These are phyloP conservation scores for Oscheius myriophilus DNA, from an alignment of 2,888 invertebrate genomes.

Conservation along the genomic window DNA sequence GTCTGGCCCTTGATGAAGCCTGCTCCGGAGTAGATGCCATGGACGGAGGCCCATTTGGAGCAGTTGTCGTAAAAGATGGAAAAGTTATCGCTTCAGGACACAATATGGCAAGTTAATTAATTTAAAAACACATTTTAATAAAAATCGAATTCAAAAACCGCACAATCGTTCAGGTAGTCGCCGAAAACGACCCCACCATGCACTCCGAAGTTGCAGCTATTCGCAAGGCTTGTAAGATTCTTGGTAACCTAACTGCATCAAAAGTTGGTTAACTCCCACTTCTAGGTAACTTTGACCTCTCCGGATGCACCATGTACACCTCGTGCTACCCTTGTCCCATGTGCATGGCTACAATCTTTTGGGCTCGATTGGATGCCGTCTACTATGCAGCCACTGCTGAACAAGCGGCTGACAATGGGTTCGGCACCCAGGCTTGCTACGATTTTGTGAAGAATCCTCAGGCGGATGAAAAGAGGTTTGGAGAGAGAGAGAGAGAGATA, in stretches of 20 bases:
- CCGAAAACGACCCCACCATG: slow-evolving; percentile 64
- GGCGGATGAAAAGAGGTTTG: slow-evolving; percentile 38
- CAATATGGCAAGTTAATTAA: slow-evolving; percentile 54
- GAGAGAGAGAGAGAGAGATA: no score
- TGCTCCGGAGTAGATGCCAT: slow-evolving; percentile 56
- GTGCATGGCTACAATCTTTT: slow-evolving; percentile 67
- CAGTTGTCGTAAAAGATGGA: slow-evolving; percentile 64
- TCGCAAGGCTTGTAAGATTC: slow-evolving; percentile 60
- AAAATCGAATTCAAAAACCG: no score
- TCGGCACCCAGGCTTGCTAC: slow-evolving; percentile 65
- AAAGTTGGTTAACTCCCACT: no score
- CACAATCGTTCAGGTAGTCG: slow-evolving; percentile 52
- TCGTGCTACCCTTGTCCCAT: slow-evolving; percentile 68
- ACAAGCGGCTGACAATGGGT: slow-evolving; percentile 63
- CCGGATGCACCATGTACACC: slow-evolving; percentile 65
- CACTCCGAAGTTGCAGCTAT: slow-evolving; percentile 69
- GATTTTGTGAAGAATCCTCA: slow-evolving; percentile 64
- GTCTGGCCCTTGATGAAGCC: slow-evolving; percentile 61
- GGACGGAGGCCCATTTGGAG: slow-evolving; percentile 68
- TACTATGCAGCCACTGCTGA: slow-evolving; percentile 66
- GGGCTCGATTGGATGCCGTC: slow-evolving; percentile 63
- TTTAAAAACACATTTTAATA: no score
- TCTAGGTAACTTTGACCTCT: slow-evolving; percentile 47
- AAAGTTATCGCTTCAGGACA: slow-evolving; percentile 62
- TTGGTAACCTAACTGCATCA: no score